These are phyloP conservation scores for Caenorhabditis sp. DNA, from an alignment of 2,888 invertebrate species.

Conservation along the genomic window DNA sequence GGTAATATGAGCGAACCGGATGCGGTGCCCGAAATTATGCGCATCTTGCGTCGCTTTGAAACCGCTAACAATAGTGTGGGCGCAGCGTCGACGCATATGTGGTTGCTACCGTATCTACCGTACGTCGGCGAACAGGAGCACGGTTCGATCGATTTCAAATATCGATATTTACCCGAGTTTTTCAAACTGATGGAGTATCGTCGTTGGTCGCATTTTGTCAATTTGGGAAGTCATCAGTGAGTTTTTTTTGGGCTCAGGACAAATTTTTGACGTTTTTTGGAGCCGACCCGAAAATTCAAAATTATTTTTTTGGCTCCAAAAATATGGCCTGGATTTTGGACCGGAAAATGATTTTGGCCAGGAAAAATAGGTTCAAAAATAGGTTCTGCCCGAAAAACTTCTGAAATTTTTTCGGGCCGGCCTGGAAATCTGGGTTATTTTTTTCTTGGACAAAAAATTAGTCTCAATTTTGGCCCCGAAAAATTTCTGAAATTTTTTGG, in stretches of 20 bases:
- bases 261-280: too few relatives aligned
- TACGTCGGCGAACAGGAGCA: constrained; percentile 69
- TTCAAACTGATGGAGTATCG: constrained; percentile 65
- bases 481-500: too few relatives aligned
- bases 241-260: constrained; percentile 8
- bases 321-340: too few relatives aligned
- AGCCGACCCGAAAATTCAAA: too few relatives aligned
- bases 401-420: too few relatives aligned
- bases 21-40: constrained; percentile 64
- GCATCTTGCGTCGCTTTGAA: constrained; percentile 60
- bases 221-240: constrained; percentile 62
- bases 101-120: constrained; percentile 67
- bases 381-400: too few relatives aligned
- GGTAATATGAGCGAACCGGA: constrained; percentile 63
- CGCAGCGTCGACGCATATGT: constrained; percentile 66
- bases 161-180: constrained; percentile 69
- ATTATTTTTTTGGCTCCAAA: too few relatives aligned
- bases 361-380: too few relatives aligned
- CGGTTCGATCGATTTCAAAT: constrained; percentile 69
- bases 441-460: too few relatives aligned
- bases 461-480: too few relatives aligned
- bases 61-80: constrained; percentile 64
- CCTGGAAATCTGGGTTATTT: too few relatives aligned
- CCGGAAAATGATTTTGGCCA: too few relatives aligned
- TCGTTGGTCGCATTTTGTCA: constrained; percentile 69